Percentiles rank a stretch among this genome's conserved stretches.
Evolutionary conservation across 1,140 invertebrate species (phyloP).

Genomic region (Oedothorax gibbosus): DNA sequence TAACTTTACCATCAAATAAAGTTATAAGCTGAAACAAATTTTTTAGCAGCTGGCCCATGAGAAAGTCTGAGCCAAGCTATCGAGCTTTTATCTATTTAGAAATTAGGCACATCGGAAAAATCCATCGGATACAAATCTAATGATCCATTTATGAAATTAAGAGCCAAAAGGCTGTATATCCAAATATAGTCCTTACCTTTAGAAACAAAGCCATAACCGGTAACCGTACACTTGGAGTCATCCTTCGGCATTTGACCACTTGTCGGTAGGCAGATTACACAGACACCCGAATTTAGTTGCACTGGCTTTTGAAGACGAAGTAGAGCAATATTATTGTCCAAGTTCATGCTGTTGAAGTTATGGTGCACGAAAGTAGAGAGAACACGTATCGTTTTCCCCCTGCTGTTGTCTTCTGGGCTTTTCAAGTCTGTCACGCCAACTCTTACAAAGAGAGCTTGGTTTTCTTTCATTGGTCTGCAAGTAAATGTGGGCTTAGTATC

Average conservation of each 20-base stretch:
- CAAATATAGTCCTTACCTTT: constrained; percentile 76
- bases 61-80: too few relatives aligned
- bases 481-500: background rate
- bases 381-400: constrained; percentile 87
- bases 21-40: too few relatives aligned
- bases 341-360: constrained; percentile 94
- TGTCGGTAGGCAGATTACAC: constrained; percentile 87
- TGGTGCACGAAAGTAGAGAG: constrained; percentile 95
- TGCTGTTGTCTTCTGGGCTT: constrained; percentile 78
- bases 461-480: constrained; percentile 85
- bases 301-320: constrained; percentile 83
- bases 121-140: too few relatives aligned
- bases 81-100: too few relatives aligned
- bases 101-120: too few relatives aligned
- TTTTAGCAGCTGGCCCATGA: too few relatives aligned
- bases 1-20: too few relatives aligned
- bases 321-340: constrained; percentile 95
- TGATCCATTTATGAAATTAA: too few relatives aligned
- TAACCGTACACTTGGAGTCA: constrained; percentile 84
- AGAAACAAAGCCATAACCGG: constrained; percentile 93
- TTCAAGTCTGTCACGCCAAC: constrained; percentile 94
- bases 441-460: constrained; percentile 89
- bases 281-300: constrained; percentile 64
- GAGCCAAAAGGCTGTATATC: background rate
- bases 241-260: constrained; percentile 85